Percentiles rank a stretch among this genome's conserved stretches.
Evolutionary conservation across 2,113 vertebrate species (phyloP).

Genomic region (Tachysurus fulvidraco): DNA sequence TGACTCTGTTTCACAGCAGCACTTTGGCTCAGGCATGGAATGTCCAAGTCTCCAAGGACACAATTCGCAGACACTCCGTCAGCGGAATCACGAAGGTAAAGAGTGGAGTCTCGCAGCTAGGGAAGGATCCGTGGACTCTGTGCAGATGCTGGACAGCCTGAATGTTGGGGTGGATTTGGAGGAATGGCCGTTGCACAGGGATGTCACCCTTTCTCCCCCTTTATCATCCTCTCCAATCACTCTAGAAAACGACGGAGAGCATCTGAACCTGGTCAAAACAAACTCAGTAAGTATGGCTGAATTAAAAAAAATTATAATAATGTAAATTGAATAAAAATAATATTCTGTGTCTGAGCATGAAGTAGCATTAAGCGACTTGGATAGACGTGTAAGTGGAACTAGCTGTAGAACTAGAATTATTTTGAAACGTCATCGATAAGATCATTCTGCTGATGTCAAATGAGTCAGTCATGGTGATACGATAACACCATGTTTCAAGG

Average conservation of each 20-base stretch:
- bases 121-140: slow-evolving; percentile 83
- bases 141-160: slow-evolving; percentile 96
- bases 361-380: background rate
- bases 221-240: slow-evolving; percentile 90
- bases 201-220: slow-evolving; percentile 93
- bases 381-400: background rate
- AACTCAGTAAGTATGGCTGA: slow-evolving; percentile 82
- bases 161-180: slow-evolving; percentile 88
- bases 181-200: slow-evolving; percentile 90
- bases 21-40: slow-evolving; percentile 63
- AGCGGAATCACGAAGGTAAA: slow-evolving; percentile 78
- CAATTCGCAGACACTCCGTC: slow-evolving; percentile 82
- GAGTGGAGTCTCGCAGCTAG: slow-evolving; percentile 78
- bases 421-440: background rate
- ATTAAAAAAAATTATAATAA: background rate
- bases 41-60: slow-evolving; percentile 77
- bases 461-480: background rate
- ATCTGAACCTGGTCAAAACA: slow-evolving; percentile 84
- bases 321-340: background rate
- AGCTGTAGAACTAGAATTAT: too few species aligned
- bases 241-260: slow-evolving; percentile 89
- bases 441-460: slow-evolving; percentile 7
- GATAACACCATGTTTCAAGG: slow-evolving; percentile 10
- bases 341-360: background rate
- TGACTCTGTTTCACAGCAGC: slow-evolving; percentile 62